A percentile compares a stretch with the other conserved stretches of the same genome.
phyloP scores from a whole-genome alignment of 2,113 vertebrate genomes.

The pig (Sus scrofa) region DNA sequence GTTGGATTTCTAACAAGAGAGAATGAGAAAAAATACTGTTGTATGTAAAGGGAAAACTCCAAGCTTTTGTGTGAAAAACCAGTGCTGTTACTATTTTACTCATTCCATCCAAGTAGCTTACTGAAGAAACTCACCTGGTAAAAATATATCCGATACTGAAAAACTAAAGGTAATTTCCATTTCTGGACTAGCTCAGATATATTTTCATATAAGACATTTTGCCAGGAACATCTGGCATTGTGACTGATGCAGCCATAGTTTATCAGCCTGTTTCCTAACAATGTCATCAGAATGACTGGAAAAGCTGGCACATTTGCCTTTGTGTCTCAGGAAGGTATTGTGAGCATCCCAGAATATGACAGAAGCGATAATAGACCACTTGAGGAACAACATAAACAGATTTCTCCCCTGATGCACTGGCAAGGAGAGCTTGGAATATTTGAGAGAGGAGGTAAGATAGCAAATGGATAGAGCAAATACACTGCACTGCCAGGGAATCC shows the following conservation, averaged over 20 bases:
- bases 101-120: background rate
- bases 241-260: conserved; percentile 77
- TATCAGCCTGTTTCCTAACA: conserved; percentile 69
- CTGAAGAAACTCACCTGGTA: background rate
- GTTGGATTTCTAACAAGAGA: background rate
- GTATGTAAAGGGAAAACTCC: background rate
- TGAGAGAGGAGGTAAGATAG: background rate
- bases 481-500: background rate
- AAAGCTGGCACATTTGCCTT: conserved; percentile 48
- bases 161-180: conserved; percentile 63
- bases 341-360: background rate
- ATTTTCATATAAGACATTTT: conserved; percentile 68
- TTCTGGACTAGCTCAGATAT: conserved; percentile 52
- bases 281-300: background rate
- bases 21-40: background rate
- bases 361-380: background rate
- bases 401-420: background rate
- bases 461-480: background rate
- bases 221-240: conserved; percentile 77
- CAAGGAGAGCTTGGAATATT: conserved; percentile 16
- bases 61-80: conserved; percentile 28
- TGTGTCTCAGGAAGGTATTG: conserved; percentile 16
- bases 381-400: background rate
- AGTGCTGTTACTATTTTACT: background rate
- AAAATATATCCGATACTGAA: conserved; percentile 68